These are phyloP conservation scores for Antennarius striatus DNA, from an alignment of 2,113 vertebrate species.

Conservation along the genomic window DNA sequence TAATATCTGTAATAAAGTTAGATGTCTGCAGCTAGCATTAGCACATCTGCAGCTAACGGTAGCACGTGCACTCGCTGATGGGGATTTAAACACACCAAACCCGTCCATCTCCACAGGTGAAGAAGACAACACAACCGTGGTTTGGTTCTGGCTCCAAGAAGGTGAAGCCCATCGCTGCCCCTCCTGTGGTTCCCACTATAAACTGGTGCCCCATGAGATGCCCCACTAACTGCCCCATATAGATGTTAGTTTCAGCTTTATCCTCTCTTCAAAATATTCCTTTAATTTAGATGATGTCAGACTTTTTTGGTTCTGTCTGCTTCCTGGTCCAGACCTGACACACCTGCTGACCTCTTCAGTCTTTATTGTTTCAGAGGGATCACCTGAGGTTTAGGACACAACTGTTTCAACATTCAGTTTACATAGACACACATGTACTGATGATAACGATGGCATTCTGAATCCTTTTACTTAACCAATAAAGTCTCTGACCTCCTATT, in stretches of 20 bases:
- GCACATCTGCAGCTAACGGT: too few species aligned
- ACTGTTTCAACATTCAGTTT: constrained; percentile 56
- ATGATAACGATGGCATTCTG: constrained; percentile 13
- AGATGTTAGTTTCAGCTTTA: neutral
- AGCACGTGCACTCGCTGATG: too few species aligned
- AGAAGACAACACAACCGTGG: constrained; percentile 85
- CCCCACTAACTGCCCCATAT: constrained; percentile 61
- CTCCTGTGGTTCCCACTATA: constrained; percentile 86
- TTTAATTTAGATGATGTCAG: neutral
- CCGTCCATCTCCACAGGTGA: constrained; percentile 78
- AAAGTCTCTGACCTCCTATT: constrained; percentile 5
- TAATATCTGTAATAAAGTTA: too few species aligned
- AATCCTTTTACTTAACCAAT: constrained; percentile 48
- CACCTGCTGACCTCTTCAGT: constrained; percentile 35
- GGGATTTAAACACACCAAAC: too few species aligned
- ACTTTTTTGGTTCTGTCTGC: neutral
- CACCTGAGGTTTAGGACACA: constrained; percentile 45
- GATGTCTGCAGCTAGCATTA: too few species aligned
- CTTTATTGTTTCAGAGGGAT: constrained; percentile 36
- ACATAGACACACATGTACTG: constrained; percentile 43
- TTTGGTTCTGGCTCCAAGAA: constrained; percentile 91
- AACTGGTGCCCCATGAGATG: constrained; percentile 83
- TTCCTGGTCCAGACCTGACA: constrained; percentile 20
- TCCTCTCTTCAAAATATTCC: constrained; percentile 21
- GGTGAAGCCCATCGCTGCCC: constrained; percentile 88